phyloP scores from a whole-genome alignment of 2,888 invertebrate genomes.

The Macrosoma leucophasiata region DNA sequence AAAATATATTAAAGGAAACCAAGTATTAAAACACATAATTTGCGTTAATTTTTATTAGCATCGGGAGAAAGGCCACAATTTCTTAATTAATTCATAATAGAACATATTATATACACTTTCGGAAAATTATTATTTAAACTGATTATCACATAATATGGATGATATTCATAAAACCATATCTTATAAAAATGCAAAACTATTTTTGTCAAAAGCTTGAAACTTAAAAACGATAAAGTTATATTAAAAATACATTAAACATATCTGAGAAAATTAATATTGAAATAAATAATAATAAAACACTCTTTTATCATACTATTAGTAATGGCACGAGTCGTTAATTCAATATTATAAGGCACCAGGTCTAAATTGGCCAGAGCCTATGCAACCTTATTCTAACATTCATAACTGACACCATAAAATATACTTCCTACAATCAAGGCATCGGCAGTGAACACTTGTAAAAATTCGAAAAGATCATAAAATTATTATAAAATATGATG shows the following conservation, averaged over 20 bases:
- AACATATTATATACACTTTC: constrained; percentile 40
- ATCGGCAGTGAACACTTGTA: constrained; percentile 13
- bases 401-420: too few species aligned
- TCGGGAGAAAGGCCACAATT: constrained; percentile 48
- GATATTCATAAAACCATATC: constrained; percentile 7
- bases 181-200: constrained; percentile 12
- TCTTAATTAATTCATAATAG: constrained; percentile 33
- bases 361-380: constrained; percentile 23
- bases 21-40: too few species aligned
- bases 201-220: not conserved
- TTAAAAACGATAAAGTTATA: not conserved
- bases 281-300: constrained; percentile 33
- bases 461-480: too few species aligned
- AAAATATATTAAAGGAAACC: too few species aligned
- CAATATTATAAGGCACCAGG: constrained; percentile 45
- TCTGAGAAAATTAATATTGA: constrained; percentile 27
- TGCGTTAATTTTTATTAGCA: constrained; percentile 53
- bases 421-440: too few species aligned
- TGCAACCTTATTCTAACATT: constrained; percentile 13
- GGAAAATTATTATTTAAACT: constrained; percentile 17
- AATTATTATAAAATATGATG: too few species aligned
- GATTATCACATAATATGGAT: constrained; percentile 9
- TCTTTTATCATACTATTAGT: constrained; percentile 41
- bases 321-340: constrained; percentile 55
- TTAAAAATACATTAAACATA: constrained; percentile 20